Evolutionary conservation across 2,113 vertebrate genomes (phyloP).

Genomic region (Plotosus lineatus): DNA sequence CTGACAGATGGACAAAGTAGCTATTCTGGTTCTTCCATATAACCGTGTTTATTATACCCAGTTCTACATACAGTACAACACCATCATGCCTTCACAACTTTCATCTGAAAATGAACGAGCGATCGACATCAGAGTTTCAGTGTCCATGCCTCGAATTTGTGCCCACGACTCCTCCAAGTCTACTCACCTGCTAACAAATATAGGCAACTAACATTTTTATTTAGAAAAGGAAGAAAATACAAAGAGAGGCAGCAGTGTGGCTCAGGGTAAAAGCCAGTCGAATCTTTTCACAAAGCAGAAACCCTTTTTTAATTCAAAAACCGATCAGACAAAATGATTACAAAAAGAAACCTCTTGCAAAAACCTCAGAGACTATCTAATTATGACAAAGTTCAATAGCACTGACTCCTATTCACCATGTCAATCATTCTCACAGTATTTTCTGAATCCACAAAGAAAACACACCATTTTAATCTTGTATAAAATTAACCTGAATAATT

Average conservation of each 20-base stretch:
- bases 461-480: not conserved
- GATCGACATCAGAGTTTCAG: not conserved
- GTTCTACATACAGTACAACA: not conserved
- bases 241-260: not conserved
- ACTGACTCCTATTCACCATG: not conserved
- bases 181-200: not conserved
- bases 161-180: not conserved
- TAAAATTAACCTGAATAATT: not conserved
- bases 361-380: not conserved
- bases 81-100: not conserved
- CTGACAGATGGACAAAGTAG: conserved; percentile 9
- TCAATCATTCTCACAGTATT: not conserved
- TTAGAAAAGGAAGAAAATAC: too few species aligned
- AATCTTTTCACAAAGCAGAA: conserved; percentile 17
- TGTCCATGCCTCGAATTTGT: not conserved
- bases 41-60: conserved; percentile 49
- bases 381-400: conserved; percentile 48
- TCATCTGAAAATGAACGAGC: not conserved
- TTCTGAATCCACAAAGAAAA: not conserved
- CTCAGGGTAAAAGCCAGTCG: not conserved
- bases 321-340: conserved; percentile 28
- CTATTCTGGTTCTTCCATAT: not conserved
- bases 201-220: not conserved
- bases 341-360: too few species aligned
- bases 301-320: conserved; percentile 34